Evolutionary conservation across 2,797 vertebrate species (phyloP), one percentile per base, ranked within the genome.

Genomic region (Melopsittacus undulatus): DNA sequence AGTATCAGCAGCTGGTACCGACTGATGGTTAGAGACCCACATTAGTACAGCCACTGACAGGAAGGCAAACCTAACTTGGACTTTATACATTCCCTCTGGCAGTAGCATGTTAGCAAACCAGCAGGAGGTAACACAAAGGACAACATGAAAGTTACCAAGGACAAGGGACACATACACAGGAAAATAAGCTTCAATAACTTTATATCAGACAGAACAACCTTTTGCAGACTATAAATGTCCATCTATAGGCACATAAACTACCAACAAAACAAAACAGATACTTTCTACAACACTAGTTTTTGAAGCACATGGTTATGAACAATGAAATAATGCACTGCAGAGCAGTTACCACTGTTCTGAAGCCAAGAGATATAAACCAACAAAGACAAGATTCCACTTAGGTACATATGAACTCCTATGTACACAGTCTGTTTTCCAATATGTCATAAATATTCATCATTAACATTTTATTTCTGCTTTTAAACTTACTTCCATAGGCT

Each of bases 401-500:
- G 9, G 22, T 40, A 46, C 17, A 36, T 5, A 52, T 5, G 13
- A 79, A 77, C 6, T 40, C 32, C 38, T 51, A 77, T 0, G 24
- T n/a, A 56, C 18, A 13, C 9, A 73, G 29, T 27, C 45, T 64
- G 48, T 36, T 66, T 63, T 57, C 38, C 79, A 80, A 43, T 23
- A 79, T 30, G n/a, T 19, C 18, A 56, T 13, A 76, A 83, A 38
- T 15, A 73, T 27, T 73, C 2, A 48, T 40, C 22, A 34, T 40
- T 38, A 92, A 63, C 19, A 40, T 64, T 80, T 45, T 67, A 67
- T 68, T 57, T 23, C 66, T 48, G 36, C 48, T 82, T 95, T 95
- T 46, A 83, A 73, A 96, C 97, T 94, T 98, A 99, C 99, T 98
- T 99, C 99, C 97, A 98, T 99, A 61, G 99, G 98, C 46, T 98